Evolutionary conservation across 2,797 vertebrate species (phyloP).

Genomic region (Lepus oiostolus): DNA sequence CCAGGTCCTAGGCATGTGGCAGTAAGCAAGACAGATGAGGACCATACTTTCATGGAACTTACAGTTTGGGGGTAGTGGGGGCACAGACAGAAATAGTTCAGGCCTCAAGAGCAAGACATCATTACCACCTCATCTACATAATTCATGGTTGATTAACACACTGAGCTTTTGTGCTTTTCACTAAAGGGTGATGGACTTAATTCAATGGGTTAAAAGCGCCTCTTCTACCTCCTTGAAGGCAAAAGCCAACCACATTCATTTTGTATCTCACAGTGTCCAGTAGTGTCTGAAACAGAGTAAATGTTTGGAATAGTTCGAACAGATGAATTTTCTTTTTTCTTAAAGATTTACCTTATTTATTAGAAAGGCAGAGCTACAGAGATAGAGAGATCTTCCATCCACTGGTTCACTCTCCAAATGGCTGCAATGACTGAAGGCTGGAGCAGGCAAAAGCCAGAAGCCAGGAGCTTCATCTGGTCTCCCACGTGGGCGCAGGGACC

Average conservation of each 20-base stretch:
- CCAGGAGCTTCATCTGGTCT: too few species aligned
- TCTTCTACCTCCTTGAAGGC: neutral
- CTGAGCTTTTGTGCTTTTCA: constrained; percentile 12
- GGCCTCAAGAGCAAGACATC: neutral
- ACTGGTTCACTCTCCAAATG: too few species aligned
- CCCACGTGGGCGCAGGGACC: too few species aligned
- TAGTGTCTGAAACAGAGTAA: neutral
- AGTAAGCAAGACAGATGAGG: neutral
- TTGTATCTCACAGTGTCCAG: neutral
- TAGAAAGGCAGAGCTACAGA: too few species aligned
- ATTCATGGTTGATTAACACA: neutral
- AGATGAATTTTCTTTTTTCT: constrained; percentile 34
- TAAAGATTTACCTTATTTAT: too few species aligned
- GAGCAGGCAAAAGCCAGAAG: too few species aligned
- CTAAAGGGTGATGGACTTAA: neutral
- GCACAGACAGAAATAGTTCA: constrained; percentile 9
- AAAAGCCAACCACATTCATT: neutral
- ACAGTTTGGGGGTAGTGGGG: neutral
- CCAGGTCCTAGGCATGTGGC: neutral
- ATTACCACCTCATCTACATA: neutral
- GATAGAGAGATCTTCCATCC: too few species aligned
- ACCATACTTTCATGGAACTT: neutral
- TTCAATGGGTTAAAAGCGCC: neutral
- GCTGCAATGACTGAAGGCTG: too few species aligned
- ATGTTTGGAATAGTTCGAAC: constrained; percentile 25